Evolutionary conservation across 2,113 vertebrate genomes (phyloP), one percentile per base, ranked within the genome.

Genomic region (Corythornis madagascariensis): DNA sequence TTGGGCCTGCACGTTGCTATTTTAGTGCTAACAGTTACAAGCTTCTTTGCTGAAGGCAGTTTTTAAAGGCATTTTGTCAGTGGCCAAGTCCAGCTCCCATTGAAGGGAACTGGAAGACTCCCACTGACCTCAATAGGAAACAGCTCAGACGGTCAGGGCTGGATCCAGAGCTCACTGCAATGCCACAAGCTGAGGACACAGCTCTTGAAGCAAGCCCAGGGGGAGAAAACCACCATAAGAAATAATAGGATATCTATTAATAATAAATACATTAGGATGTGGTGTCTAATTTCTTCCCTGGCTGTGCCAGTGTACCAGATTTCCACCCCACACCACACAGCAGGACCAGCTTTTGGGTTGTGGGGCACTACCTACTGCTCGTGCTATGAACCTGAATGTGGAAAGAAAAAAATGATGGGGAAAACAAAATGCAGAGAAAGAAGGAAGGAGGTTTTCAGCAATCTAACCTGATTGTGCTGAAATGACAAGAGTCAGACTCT

Each of bases 61-160:
- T 94, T 96, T 92, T 78, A 81, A 89, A 96, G 92, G 91, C 85
- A 92, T 65, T 95, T 93, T 96, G 67, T 93, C 75, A 83, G 72
- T 13, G 40, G 71, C 91, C 84, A 92, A 94, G 57, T 93, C 72
- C 92, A 93, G 19, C 29, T 93, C 78, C 82, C 45, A 93, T 4
- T 94, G 94, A 93, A 93, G 76, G 86, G 91, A 86, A 91, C 67
- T 88, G 72, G 82, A 92, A 91, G 78, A 72, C 69, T 92, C 89
- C 56, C 91, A 89, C 33, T 86, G 92, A 80, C 89, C 87, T 95
- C 94, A 93, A 71, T 53, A 89, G 85, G 92, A 96, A 96, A 75
- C 25, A 47, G 79, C 82, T 83, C 91, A 95, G 95, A 95, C 69
- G 0, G 80, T 48, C 56, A 67, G 65, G 53, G 57, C 19, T 12